phyloP scores from a whole-genome alignment of 2,113 vertebrate species.

The Eulemur rufifrons region DNA sequence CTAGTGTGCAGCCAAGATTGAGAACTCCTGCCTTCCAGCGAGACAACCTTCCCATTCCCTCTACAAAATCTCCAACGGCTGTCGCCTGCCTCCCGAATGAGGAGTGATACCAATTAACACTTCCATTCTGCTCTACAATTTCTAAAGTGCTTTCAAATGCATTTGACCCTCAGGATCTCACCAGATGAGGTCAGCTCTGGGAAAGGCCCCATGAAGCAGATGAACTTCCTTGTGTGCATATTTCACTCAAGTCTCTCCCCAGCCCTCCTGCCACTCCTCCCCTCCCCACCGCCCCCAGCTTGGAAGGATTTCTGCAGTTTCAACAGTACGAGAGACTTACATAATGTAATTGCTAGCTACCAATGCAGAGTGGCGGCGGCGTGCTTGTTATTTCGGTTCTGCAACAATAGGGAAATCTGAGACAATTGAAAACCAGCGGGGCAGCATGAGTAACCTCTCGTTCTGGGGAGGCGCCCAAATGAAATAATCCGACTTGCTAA shows the following conservation, averaged over 20 bases:
- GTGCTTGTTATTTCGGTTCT: slow-evolving; percentile 1
- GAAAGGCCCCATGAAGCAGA: background rate
- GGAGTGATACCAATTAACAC: background rate
- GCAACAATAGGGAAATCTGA: slow-evolving; percentile 50
- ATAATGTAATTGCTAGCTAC: slow-evolving; percentile 43
- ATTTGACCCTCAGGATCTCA: background rate
- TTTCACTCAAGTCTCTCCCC: background rate
- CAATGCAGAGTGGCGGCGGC: background rate
- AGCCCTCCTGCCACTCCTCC: too few relatives aligned
- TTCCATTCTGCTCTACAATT: background rate
- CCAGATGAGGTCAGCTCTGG: background rate
- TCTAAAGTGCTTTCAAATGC: background rate
- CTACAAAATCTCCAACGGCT: background rate
- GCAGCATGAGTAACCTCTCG: background rate
- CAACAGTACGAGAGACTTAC: slow-evolving; percentile 18
- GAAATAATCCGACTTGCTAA: slow-evolving; percentile 45
- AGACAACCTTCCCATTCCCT: background rate
- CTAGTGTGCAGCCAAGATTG: background rate
- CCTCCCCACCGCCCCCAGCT: background rate
- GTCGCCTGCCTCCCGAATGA: background rate
- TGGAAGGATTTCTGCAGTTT: slow-evolving; percentile 29
- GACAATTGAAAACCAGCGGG: slow-evolving; percentile 17
- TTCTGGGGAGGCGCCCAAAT: slow-evolving; percentile 12
- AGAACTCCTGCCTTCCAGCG: background rate
- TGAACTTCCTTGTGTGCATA: background rate